phyloP scores from a whole-genome alignment of 2,113 vertebrate genomes.

The Hystrix brachyura region DNA sequence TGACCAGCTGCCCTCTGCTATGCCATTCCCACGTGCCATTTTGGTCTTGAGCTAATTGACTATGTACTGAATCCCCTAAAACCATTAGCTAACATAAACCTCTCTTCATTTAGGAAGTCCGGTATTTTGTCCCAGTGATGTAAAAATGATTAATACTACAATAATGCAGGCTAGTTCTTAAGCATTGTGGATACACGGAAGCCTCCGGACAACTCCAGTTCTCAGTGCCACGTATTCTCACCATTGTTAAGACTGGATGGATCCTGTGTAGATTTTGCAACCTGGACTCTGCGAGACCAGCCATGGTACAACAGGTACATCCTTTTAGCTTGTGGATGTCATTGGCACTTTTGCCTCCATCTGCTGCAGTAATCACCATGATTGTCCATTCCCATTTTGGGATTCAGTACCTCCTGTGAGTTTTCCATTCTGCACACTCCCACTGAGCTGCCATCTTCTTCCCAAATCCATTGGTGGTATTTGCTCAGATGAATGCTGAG shows the following conservation, averaged over 20 bases:
- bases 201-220: constrained; percentile 93
- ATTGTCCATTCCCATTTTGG: constrained; percentile 82
- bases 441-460: constrained; percentile 61
- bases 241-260: neutral
- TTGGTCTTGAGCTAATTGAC: neutral
- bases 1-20: neutral
- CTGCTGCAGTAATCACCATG: constrained; percentile 92
- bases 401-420: constrained; percentile 94
- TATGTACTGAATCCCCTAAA: neutral
- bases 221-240: constrained; percentile 83
- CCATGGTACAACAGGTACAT: neutral
- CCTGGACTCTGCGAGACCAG: neutral
- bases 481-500: constrained; percentile 93
- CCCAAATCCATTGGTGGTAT: constrained; percentile 93
- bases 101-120: neutral
- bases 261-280: neutral
- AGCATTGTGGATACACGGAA: constrained; percentile 91
- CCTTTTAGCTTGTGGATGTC: neutral
- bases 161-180: constrained; percentile 87
- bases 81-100: neutral
- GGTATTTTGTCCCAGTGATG: neutral
- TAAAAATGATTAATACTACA: constrained; percentile 76
- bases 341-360: constrained; percentile 89
- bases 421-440: constrained; percentile 93
- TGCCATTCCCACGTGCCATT: neutral